phyloP scores from a whole-genome alignment of 92 coral and sea anemone species.

The Pocillopora meandrina region DNA sequence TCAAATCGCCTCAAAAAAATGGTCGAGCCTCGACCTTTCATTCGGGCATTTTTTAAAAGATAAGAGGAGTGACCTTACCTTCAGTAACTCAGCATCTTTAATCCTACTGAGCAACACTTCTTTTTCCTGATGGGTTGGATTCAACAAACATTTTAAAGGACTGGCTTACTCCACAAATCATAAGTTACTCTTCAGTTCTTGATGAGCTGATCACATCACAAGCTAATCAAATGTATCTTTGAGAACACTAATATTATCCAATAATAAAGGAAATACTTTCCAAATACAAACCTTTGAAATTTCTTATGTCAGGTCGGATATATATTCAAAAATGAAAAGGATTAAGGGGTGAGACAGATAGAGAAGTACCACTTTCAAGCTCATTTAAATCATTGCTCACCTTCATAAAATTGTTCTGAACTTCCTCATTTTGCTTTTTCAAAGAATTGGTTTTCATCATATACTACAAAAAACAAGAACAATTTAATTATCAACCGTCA shows the following conservation, averaged over 20 bases:
- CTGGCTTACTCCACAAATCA: too few relatives aligned
- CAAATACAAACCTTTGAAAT: too few relatives aligned
- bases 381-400: slow-evolving; percentile 29
- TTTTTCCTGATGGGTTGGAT: slow-evolving; percentile 54
- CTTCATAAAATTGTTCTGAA: slow-evolving; percentile 48
- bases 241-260: too few relatives aligned
- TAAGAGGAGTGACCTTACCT: slow-evolving; percentile 39
- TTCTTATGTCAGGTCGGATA: too few relatives aligned
- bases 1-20: neutral
- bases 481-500: neutral
- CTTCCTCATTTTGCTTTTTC: slow-evolving; percentile 56
- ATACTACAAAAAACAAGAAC: slow-evolving; percentile 41
- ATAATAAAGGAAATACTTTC: too few relatives aligned
- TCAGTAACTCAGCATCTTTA: slow-evolving; percentile 57
- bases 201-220: too few relatives aligned
- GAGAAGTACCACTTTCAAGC: too few relatives aligned
- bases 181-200: too few relatives aligned
- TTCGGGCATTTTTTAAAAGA: neutral
- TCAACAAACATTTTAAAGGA: neutral
- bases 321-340: too few relatives aligned
- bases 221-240: too few relatives aligned
- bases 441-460: slow-evolving; percentile 68
- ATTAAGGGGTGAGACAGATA: too few relatives aligned
- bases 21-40: too few relatives aligned
- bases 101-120: slow-evolving; percentile 59